These are phyloP conservation scores for Aythya baeri DNA, from an alignment of 2,113 vertebrate species.

Conservation along the genomic window DNA sequence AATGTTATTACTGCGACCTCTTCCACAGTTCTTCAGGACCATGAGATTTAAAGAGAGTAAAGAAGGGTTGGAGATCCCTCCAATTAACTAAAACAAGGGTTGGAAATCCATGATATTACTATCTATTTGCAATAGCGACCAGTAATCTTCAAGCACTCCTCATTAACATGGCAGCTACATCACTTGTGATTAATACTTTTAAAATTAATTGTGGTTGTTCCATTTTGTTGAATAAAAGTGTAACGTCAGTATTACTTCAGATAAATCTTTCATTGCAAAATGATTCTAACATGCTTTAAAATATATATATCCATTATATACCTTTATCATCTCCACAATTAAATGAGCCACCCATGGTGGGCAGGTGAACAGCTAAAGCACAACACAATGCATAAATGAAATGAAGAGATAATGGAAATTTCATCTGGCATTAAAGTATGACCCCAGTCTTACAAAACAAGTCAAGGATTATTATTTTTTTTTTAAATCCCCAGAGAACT, in stretches of 20 bases:
- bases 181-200: conserved; percentile 11
- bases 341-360: background rate
- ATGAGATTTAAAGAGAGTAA: background rate
- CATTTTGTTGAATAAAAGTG: background rate
- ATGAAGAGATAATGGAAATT: background rate
- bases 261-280: background rate
- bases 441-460: background rate
- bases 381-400: background rate
- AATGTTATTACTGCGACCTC: background rate
- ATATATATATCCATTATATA: background rate
- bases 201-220: background rate
- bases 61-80: background rate
- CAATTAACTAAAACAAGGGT: background rate
- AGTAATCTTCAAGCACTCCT: conserved; percentile 4
- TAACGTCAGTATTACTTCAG: background rate
- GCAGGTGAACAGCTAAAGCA: background rate
- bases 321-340: background rate
- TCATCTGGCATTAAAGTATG: background rate
- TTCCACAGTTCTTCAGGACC: background rate
- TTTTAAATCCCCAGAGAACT: background rate
- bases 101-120: background rate
- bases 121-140: background rate
- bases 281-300: background rate
- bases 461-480: background rate
- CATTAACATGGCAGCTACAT: background rate